Percentiles rank a stretch among this genome's conserved stretches.
These are phyloP conservation scores for Formica selysi DNA, from an alignment of 1,140 invertebrate species.

Conservation along the genomic window DNA sequence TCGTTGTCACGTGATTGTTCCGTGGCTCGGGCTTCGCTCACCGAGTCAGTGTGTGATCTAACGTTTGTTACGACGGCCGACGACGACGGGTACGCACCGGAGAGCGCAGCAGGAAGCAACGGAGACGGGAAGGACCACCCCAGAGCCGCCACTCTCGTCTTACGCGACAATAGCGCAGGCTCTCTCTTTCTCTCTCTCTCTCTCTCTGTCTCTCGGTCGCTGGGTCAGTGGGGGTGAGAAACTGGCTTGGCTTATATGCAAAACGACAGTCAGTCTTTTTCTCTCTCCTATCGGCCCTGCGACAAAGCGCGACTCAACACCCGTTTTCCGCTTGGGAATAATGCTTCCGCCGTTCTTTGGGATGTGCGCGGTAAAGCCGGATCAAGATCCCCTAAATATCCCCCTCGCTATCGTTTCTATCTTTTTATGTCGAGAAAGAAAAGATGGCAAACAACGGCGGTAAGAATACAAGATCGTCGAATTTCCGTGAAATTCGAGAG, in stretches of 20 bases:
- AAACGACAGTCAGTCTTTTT: conserved; percentile 86
- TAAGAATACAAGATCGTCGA: background rate
- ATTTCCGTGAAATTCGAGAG: background rate
- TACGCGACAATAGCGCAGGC: conserved; percentile 37
- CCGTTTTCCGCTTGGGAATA: background rate
- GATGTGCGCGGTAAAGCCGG: background rate
- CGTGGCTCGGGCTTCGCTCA: conserved; percentile 81
- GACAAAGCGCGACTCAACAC: conserved; percentile 70
- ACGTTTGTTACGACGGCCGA: conserved; percentile 84
- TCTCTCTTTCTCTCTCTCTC: conserved; percentile 32
- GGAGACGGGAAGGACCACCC: conserved; percentile 51
- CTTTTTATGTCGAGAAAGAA: background rate
- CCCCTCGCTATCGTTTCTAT: background rate
- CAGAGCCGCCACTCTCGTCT: conserved; percentile 18
- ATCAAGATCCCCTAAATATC: background rate
- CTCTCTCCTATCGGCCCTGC: conserved; percentile 86
- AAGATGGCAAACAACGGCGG: background rate
- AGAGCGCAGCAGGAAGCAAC: conserved; percentile 67
- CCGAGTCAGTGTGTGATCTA: conserved; percentile 85
- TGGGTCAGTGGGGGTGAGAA: conserved; percentile 86
- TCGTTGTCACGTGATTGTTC: conserved; percentile 78
- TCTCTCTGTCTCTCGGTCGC: conserved; percentile 73
- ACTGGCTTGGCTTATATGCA: conserved; percentile 85
- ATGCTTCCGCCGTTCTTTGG: background rate
- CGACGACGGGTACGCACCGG: conserved; percentile 74